Conservation (phyloP, 2,113 vertebrate species). For the Hiodon alosoides region DNA sequence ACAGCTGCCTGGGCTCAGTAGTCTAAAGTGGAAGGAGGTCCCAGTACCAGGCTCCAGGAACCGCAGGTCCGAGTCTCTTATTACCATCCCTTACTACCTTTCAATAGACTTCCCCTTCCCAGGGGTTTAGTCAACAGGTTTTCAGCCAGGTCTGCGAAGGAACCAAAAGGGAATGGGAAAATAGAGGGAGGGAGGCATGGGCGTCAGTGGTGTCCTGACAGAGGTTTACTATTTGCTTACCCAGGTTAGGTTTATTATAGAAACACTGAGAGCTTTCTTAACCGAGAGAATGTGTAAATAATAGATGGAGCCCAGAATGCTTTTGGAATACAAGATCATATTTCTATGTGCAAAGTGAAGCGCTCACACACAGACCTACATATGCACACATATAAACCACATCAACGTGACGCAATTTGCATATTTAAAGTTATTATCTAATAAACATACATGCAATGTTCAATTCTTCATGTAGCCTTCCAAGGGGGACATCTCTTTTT, state of each 20-base stretch:
- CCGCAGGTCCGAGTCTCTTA: too few species aligned
- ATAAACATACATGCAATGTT: too few species aligned
- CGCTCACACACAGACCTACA: background rate
- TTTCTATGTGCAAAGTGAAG: background rate
- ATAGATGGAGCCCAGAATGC: constrained; percentile 66
- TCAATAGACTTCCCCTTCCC: too few species aligned
- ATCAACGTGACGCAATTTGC: background rate
- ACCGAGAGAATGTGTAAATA: constrained; percentile 66
- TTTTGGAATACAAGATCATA: constrained; percentile 41
- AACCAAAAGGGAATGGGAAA: background rate
- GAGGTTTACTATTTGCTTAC: constrained; percentile 48
- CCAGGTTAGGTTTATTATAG: constrained; percentile 59
- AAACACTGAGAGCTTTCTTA: constrained; percentile 59
- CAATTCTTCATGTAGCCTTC: too few species aligned
- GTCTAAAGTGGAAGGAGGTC: too few species aligned
- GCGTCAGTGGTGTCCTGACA: constrained; percentile 38
- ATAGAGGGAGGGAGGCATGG: background rate
- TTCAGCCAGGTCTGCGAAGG: too few species aligned
- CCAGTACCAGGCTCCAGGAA: too few species aligned
- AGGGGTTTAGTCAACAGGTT: too few species aligned
- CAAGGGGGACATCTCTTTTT: too few species aligned
- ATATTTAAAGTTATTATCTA: background rate
- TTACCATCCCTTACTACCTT: too few species aligned
- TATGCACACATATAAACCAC: background rate
- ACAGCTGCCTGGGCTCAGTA: too few species aligned